phyloP scores from a whole-genome alignment of 2,797 vertebrate species.

The Pterois miles region DNA sequence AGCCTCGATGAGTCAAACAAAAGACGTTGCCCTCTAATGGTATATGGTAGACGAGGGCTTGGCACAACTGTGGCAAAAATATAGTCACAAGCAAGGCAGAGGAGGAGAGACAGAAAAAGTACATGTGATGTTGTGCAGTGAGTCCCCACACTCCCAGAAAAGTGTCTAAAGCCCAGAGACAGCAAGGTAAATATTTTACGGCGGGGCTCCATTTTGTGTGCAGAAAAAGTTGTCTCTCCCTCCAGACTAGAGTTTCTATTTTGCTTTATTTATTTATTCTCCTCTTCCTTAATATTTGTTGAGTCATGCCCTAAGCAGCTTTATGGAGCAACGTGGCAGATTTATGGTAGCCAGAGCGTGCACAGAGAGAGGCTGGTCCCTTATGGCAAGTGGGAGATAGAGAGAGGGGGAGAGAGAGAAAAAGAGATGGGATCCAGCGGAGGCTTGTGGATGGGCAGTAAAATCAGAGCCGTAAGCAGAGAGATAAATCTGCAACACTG shows the following conservation, averaged over 20 bases:
- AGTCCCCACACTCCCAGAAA: slow-evolving; percentile 38
- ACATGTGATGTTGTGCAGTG: slow-evolving; percentile 26
- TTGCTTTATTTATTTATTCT: slow-evolving; percentile 76
- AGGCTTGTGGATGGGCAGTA: slow-evolving; percentile 68
- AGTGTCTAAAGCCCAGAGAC: slow-evolving; percentile 48
- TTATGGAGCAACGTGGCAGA: slow-evolving; percentile 74
- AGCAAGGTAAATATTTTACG: slow-evolving; percentile 72
- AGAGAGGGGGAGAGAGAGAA: slow-evolving; percentile 11
- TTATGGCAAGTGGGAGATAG: slow-evolving; percentile 56
- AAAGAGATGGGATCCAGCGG: slow-evolving; percentile 47
- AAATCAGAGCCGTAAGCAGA: slow-evolving; percentile 74
- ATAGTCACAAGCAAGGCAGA: neutral
- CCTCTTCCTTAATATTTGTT: slow-evolving; percentile 80
- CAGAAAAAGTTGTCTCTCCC: slow-evolving; percentile 61
- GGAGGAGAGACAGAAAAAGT: slow-evolving; percentile 1
- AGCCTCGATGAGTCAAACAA: slow-evolving; percentile 1
- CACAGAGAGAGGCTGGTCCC: slow-evolving; percentile 47
- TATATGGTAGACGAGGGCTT: neutral
- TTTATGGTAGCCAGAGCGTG: slow-evolving; percentile 67
- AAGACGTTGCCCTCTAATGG: neutral
- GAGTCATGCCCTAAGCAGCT: slow-evolving; percentile 78
- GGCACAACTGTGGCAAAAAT: neutral
- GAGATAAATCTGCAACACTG: slow-evolving; percentile 80
- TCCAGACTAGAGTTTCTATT: slow-evolving; percentile 58
- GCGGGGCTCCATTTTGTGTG: slow-evolving; percentile 68